These are phyloP conservation scores for Gambelia wislizenii DNA, from an alignment of 2,797 vertebrate species.

Conservation along the genomic window DNA sequence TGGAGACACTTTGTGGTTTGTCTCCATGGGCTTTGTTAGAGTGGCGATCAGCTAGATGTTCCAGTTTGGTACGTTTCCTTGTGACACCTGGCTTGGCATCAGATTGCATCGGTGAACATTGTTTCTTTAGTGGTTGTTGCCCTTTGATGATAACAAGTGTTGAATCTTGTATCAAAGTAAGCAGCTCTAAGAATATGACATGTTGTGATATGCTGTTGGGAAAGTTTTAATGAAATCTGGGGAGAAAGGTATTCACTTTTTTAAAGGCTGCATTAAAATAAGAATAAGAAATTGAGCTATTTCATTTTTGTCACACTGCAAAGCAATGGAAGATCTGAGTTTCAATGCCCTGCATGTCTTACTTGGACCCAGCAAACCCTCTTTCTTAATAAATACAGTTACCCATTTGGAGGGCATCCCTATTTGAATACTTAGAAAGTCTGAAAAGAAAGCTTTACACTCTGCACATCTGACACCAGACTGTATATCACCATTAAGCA, in stretches of 20 bases:
- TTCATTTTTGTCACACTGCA: constrained; percentile 11
- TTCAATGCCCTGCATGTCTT: not conserved
- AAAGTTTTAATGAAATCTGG: constrained; percentile 19
- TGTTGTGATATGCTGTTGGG: not conserved
- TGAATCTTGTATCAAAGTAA: constrained; percentile 5
- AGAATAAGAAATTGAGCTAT: not conserved
- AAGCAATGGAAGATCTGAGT: constrained; percentile 23
- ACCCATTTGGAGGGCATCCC: constrained; percentile 48
- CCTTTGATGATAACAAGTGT: constrained; percentile 39
- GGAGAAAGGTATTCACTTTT: not conserved
- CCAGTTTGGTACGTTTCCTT: constrained; percentile 31
- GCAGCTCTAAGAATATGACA: constrained; percentile 3
- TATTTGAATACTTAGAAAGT: constrained; percentile 46
- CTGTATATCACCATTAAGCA: constrained; percentile 54
- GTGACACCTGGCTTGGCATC: constrained; percentile 29
- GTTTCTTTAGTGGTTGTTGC: constrained; percentile 25
- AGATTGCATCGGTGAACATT: constrained; percentile 5
- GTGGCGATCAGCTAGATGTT: not conserved
- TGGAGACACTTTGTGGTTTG: not conserved
- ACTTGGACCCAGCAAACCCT: constrained; percentile 29
- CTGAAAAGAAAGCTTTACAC: constrained; percentile 24
- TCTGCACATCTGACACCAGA: constrained; percentile 59
- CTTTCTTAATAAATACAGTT: constrained; percentile 58
- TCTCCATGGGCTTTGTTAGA: constrained; percentile 16
- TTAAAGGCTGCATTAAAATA: not conserved